These are phyloP conservation scores for Metellina segmentata DNA, from an alignment of 2,888 invertebrate genomes.

Conservation along the genomic window DNA sequence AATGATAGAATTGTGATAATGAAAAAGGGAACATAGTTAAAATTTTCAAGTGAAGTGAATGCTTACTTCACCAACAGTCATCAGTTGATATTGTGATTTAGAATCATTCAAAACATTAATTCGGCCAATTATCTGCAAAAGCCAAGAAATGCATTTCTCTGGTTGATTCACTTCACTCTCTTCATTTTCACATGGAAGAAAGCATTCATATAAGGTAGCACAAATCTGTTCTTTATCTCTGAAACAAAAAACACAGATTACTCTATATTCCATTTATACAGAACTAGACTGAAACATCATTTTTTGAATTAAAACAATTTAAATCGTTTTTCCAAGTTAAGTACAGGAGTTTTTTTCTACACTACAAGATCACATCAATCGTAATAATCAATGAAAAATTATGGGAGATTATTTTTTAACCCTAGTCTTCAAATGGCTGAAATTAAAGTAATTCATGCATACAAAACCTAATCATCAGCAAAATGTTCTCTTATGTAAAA, in stretches of 20 bases:
- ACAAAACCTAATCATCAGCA: background rate
- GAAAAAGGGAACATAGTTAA: background rate
- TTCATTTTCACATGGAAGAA: conserved; percentile 31
- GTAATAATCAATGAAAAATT: background rate
- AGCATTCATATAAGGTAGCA: conserved; percentile 52
- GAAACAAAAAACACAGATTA: conserved; percentile 3
- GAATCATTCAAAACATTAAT: conserved; percentile 64
- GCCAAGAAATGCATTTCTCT: conserved; percentile 65
- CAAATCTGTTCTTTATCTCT: conserved; percentile 54
- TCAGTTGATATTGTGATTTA: conserved; percentile 62
- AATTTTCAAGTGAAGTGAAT: background rate
- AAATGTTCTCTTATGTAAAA: background rate
- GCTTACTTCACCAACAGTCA: conserved; percentile 63
- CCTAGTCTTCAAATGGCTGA: background rate
- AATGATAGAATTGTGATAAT: background rate
- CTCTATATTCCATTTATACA: background rate
- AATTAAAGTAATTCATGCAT: background rate
- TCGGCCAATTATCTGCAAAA: conserved; percentile 72
- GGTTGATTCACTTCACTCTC: conserved; percentile 67
- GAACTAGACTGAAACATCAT: background rate
- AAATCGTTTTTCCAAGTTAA: background rate
- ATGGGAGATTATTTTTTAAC: background rate
- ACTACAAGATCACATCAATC: background rate
- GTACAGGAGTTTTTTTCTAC: background rate
- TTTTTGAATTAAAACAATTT: background rate